Evolutionary conservation across 2,113 vertebrate genomes (phyloP), one percentile per base, ranked within the genome.

Genomic region (Datnioides undecimradiatus): DNA sequence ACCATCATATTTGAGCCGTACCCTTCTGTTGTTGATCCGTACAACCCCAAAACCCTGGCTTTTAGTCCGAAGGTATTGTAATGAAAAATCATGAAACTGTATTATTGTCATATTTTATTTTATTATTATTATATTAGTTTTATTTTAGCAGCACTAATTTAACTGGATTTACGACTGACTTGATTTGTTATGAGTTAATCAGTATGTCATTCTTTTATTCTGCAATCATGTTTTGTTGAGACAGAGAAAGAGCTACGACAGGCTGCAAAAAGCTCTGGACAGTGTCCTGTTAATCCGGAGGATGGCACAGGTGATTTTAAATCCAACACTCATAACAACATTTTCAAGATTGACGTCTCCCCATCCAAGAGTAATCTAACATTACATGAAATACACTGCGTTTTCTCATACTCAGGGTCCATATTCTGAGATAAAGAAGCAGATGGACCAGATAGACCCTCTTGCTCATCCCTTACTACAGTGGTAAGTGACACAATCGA

Each of bases 1-100:
- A 97, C 95, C 93, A 97, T 99, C 90, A 98, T 99, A 87, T 98
- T 99, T 8, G 96, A 99, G 89, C 98, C 98, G 45, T 99, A 99
- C 62, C 98, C 98, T 6, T 99, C 96, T 0, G 96, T 99, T 58
- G 96, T 99, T 60, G 97, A 99, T 91, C 98, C 98, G 36, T 94
- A 90, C 3, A 97, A 99, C 87, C 96, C 96, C 55, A 97, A 97
- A 93, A 95, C 95, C 23, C 95, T 99, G 73, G 98, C 98, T 90
- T 99, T 99, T 87, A 98, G 96, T 78, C 97, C 97, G 36, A 98
- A 98, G 96, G 98, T 98, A 93, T 52, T n/a, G n/a, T n/a, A n/a
- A n/a, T n/a, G n/a, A n/a, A n/a, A n/a, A n/a, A n/a, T n/a, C n/a
- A n/a, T n/a, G n/a, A n/a, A n/a, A n/a, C n/a, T n/a, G n/a, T n/a